Percentiles rank a stretch among this genome's conserved stretches.
phyloP scores from a whole-genome alignment of 2,888 invertebrate genomes.

The Neoitamus cyanurus region DNA sequence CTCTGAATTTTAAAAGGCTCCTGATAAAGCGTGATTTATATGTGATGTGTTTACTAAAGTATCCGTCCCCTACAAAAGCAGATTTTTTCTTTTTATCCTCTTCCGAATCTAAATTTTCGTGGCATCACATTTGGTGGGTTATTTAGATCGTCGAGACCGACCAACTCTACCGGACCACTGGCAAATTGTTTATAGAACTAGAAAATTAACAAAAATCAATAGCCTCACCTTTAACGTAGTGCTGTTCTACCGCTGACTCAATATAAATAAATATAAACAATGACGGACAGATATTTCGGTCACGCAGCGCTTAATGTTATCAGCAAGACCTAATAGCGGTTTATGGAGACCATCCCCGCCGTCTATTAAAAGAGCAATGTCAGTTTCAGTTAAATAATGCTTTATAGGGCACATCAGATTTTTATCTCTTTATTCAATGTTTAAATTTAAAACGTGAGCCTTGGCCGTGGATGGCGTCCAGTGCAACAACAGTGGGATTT shows the following conservation, averaged over 20 bases:
- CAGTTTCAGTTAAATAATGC: background rate
- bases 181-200: too few species aligned
- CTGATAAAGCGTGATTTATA: background rate
- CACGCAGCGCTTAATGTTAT: background rate
- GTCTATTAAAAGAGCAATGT: background rate
- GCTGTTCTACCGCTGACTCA: background rate
- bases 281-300: background rate
- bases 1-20: background rate
- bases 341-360: too few species aligned
- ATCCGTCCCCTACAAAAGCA: background rate
- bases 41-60: background rate
- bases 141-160: too few species aligned
- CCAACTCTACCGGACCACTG: too few species aligned
- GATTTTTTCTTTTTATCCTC: background rate
- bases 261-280: background rate
- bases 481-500: background rate
- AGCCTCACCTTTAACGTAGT: too few species aligned
- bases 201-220: too few species aligned
- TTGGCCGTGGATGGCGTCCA: background rate
- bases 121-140: background rate
- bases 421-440: background rate
- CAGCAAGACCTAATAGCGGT: background rate
- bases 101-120: background rate
- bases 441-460: background rate
- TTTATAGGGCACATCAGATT: background rate